Percentiles rank a stretch among this genome's conserved stretches.
phyloP scores from a whole-genome alignment of 2,888 invertebrate species.

The Epistrophe grossulariae region DNA sequence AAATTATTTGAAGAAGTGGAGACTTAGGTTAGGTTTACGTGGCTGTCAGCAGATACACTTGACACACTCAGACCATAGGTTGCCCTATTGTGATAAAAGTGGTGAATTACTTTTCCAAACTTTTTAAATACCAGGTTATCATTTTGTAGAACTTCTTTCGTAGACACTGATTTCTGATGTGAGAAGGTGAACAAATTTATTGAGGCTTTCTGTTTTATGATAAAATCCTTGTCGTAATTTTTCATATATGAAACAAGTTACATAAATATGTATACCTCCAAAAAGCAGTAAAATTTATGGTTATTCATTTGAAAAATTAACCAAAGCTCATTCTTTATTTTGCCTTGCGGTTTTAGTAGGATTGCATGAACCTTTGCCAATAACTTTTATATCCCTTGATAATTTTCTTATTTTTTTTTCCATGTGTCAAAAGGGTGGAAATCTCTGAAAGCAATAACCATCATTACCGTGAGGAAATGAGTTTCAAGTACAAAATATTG shows the following conservation, averaged over 20 bases:
- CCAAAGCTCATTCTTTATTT: constrained; percentile 13
- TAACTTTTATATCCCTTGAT: constrained; percentile 27
- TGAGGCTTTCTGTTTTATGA: too few species aligned
- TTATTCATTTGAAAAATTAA: constrained; percentile 6
- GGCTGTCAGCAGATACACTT: too few species aligned
- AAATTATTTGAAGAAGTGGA: too few species aligned
- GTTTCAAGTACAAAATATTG: constrained; percentile 32
- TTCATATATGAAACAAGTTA: background rate
- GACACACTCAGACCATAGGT: too few species aligned
- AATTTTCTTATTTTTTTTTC: constrained; percentile 11
- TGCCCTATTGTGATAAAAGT: too few species aligned
- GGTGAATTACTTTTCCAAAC: too few species aligned
- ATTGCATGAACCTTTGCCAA: constrained; percentile 19
- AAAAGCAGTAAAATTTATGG: background rate
- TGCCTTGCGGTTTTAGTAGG: background rate
- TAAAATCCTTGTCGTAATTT: background rate
- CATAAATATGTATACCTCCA: too few species aligned
- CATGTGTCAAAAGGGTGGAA: constrained; percentile 9
- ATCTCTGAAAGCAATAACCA: constrained; percentile 7
- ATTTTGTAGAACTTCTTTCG: too few species aligned
- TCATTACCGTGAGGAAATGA: constrained; percentile 30
- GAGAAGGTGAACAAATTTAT: too few species aligned
- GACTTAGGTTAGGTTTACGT: too few species aligned
- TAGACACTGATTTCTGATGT: too few species aligned
- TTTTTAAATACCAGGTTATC: too few species aligned